A percentile compares a stretch with the other conserved stretches of the same genome.
Conservation (phyloP, 2,113 vertebrate genomes). For the Cyanoramphus novaezelandiae region DNA sequence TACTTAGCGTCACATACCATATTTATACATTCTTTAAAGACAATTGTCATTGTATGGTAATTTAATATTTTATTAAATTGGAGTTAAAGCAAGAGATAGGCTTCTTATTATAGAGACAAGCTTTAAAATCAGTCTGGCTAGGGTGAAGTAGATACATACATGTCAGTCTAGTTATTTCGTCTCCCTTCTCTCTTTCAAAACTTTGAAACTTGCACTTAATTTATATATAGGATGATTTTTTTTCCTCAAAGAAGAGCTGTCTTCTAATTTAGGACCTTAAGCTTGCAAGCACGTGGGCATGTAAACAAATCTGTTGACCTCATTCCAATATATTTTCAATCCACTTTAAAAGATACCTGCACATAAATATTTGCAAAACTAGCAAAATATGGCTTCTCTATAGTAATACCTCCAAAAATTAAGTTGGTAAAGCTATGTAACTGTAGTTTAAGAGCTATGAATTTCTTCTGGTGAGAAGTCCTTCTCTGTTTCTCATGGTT, state of each 20-base stretch:
- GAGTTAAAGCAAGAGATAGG: not conserved
- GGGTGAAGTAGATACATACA: not conserved
- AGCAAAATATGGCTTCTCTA: not conserved
- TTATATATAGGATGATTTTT: not conserved
- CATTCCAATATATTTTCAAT: not conserved
- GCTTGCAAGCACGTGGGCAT: not conserved
- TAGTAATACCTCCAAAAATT: not conserved
- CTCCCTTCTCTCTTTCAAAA: not conserved
- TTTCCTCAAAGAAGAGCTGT: not conserved
- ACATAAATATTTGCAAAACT: not conserved
- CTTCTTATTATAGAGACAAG: not conserved
- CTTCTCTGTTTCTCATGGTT: not conserved
- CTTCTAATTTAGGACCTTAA: not conserved
- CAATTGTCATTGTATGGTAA: not conserved
- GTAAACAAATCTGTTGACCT: not conserved
- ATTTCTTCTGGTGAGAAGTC: not conserved
- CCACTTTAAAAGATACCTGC: not conserved
- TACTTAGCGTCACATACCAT: not conserved
- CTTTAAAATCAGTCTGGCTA: not conserved
- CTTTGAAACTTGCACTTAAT: not conserved
- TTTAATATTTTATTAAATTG: not conserved
- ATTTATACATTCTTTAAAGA: not conserved
- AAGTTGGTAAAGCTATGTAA: not conserved
- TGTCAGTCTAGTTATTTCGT: not conserved
- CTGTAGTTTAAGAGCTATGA: not conserved